Base-by-base conservation (phyloP, 2,888 invertebrate genomes). In the Altica lythri region DNA sequence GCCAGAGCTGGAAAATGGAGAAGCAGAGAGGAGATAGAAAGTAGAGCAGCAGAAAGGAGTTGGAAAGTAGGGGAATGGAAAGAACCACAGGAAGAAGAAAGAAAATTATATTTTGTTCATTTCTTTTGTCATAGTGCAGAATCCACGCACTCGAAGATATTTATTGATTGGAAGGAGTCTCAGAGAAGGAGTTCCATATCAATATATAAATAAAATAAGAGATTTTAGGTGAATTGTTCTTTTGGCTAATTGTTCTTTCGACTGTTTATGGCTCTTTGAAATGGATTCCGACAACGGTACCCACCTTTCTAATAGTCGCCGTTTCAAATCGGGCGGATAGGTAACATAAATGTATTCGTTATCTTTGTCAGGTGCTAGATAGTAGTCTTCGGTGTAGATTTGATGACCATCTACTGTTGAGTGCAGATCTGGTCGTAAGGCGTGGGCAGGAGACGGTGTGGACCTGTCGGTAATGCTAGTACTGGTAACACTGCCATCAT, bases 341-440 rank as follows among this genome's bases (percentile, higher is more conserved):
- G 90, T 89, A 65, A 91, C 91, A 77, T 91, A 92, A 71, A 92
- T 91, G 76, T 91, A 92, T 76, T 88, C 88, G 74, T 86, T 86
- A 68, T 82, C 82, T 68, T 78, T 82, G 69, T 81, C 78, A 34
- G 74, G 69, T n/a, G 76, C 68, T 30, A 67, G 58, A 52, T 71
- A 72, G 64, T 79, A 79, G 64, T 80, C 78, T 61, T 78, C 78
- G 2, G 75, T 73, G 58, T 77, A 78, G 40, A 73, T 69, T 22
- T 77, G 76, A 55, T 73, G 73, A 1, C 71, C 72, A 52, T 75
- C 74, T 40, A 65, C 64, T 48, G 67, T 65, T 6, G 51, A 29
- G 5, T 68, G 66, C 9, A 68, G 63, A 25, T 73, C 79, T 34
- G 79, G 75, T 6, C 81, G 76, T 52, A 81, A 77, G 38, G 79